phyloP scores from a whole-genome alignment of 2,888 invertebrate species.

The Pyrrhia umbra region DNA sequence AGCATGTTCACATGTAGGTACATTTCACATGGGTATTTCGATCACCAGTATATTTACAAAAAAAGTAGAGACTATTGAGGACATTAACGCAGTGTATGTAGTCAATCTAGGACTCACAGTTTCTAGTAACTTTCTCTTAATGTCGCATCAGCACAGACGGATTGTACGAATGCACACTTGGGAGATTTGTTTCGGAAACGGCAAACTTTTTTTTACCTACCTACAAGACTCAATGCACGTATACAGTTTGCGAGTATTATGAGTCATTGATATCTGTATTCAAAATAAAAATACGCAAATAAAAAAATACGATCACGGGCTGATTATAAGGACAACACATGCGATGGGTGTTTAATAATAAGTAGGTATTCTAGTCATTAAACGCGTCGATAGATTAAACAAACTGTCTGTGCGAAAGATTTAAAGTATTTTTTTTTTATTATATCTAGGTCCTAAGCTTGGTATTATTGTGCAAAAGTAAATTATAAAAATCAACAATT shows the following conservation, averaged over 20 bases:
- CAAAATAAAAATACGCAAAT: neutral
- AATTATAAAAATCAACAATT: too few species aligned
- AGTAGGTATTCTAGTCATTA: too few species aligned
- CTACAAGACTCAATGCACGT: constrained; percentile 33
- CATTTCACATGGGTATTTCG: neutral
- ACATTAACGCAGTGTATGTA: constrained; percentile 55
- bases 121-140: constrained; percentile 75
- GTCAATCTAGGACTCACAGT: constrained; percentile 70
- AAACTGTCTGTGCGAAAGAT: too few species aligned
- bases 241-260: constrained; percentile 1
- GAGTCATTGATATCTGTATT: constrained; percentile 13
- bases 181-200: constrained; percentile 39
- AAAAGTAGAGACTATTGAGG: constrained; percentile 25
- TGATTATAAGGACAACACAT: neutral
- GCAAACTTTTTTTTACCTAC: constrained; percentile 35
- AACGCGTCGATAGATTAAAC: too few species aligned
- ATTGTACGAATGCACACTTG: constrained; percentile 35
- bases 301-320: constrained; percentile 1
- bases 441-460: too few species aligned
- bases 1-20: neutral
- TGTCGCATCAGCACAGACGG: constrained; percentile 57
- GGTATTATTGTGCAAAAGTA: too few species aligned
- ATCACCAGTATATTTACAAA: constrained; percentile 1
- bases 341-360: too few species aligned
- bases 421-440: too few species aligned